Conservation (phyloP, 2,113 vertebrate genomes). For the Dendrocopos noguchii region DNA sequence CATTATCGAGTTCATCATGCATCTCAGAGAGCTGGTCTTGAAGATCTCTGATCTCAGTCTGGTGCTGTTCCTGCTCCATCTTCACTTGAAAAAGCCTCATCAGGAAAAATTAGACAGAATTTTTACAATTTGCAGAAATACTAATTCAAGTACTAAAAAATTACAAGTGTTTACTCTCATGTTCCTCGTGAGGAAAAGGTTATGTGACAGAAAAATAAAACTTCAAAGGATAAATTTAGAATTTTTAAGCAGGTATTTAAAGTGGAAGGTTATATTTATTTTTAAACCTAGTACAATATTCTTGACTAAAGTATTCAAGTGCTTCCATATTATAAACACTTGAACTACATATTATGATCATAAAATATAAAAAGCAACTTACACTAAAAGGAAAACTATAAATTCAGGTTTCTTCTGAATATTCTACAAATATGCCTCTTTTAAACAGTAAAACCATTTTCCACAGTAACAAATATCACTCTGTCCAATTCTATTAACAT, state of each 20-base stretch:
- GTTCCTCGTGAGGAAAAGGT: neutral
- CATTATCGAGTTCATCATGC: constrained; percentile 93
- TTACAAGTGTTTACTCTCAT: neutral
- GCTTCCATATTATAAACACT: neutral
- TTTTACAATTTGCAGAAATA: constrained; percentile 11
- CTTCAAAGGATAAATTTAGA: neutral
- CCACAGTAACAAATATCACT: neutral
- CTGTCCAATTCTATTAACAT: neutral
- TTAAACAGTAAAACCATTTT: neutral
- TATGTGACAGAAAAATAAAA: neutral
- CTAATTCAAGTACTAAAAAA: neutral
- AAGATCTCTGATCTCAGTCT: constrained; percentile 95
- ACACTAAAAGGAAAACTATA: neutral
- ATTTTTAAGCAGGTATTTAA: neutral
- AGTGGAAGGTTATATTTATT: neutral
- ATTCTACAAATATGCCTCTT: neutral
- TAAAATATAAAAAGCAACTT: neutral
- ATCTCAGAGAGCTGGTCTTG: constrained; percentile 99
- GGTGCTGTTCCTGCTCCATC: constrained; percentile 94
- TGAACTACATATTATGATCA: neutral
- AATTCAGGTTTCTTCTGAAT: neutral
- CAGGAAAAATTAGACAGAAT: neutral
- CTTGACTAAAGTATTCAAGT: neutral
- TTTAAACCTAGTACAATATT: neutral
- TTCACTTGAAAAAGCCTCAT: constrained; percentile 94